Evolutionary conservation across 2,113 vertebrate genomes (phyloP), one percentile per base, ranked within the genome.

Genomic region (Hippoglossus stenolepis): DNA sequence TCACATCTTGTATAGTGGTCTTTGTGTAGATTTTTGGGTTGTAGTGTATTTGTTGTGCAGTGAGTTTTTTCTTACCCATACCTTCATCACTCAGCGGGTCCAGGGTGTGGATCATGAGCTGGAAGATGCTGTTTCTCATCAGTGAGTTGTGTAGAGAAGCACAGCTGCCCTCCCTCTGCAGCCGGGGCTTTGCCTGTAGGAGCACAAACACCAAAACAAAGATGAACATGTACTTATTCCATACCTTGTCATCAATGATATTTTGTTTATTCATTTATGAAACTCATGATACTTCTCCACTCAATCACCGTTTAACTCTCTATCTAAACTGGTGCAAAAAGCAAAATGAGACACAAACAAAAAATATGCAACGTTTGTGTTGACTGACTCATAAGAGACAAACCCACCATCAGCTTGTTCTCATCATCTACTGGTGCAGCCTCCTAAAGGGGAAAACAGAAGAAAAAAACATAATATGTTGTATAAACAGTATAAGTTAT

Each of bases 91-190:
- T 94, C 45, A 95, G 88, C 0, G 93, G 94, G 76, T 95, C 94
- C 53, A 95, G 87, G 0, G 94, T 95, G 90, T 95, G 94, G 38
- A 95, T 95, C 94, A 95, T 95, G 54, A 95, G 94, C 81, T 94
- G 93, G 77, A 95, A 95, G 77, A 95, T 94, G 83, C 94, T 94
- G 92, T 95, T 94, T 77, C 94, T 94, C 94, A 95, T 95, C 72
- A 94, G 79, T 5, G 93, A 87, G 90, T 95, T 95, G 89, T 95
- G 94, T 8, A 95, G 77, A 38, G 93, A 95, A 12, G 94, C 94
- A 60, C 93, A 95, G 89, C 94, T 95, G 79, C 93, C 91, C 75
- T 94, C 94, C 71, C 94, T 90, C 87, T 95, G 94, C 69, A 95
- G 88, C 54, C 92, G 87, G 7, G 94, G 93, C 72, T 94, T 94